A percentile compares a stretch with the other conserved stretches of the same genome.
Evolutionary conservation across 1,140 invertebrate genomes (phyloP).

Genomic region (Eulimnadia texana): DNA sequence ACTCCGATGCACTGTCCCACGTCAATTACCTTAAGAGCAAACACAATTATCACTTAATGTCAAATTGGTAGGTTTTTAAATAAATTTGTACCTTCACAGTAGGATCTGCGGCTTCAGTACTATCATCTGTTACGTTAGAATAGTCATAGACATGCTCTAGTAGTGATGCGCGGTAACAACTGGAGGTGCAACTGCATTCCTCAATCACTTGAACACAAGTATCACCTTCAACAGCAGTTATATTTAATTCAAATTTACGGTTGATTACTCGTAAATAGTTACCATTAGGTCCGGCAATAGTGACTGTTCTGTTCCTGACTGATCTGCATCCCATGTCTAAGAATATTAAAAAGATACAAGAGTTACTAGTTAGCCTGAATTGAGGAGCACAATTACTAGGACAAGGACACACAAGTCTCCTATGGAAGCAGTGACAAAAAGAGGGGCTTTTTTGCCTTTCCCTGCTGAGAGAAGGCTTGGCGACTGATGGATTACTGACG

Average conservation of each 20-base stretch:
- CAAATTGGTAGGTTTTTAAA: not conserved
- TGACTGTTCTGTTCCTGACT: slow-evolving; percentile 31
- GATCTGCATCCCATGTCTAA: slow-evolving; percentile 26
- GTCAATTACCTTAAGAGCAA: slow-evolving; percentile 34
- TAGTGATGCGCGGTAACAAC: slow-evolving; percentile 20
- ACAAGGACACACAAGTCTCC: not conserved
- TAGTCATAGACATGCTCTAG: slow-evolving; percentile 25
- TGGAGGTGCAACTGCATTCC: slow-evolving; percentile 21
- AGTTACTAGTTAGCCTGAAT: not conserved
- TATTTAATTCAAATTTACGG: not conserved
- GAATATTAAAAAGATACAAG: not conserved
- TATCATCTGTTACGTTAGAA: slow-evolving; percentile 10
- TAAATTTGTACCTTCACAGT: not conserved
- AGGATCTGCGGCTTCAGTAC: slow-evolving; percentile 7
- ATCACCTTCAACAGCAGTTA: not conserved
- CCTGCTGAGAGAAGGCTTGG: not conserved
- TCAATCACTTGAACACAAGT: slow-evolving; percentile 18
- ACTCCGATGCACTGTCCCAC: slow-evolving; percentile 34
- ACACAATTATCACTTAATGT: not conserved
- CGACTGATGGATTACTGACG: not conserved
- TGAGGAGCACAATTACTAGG: too few species aligned
- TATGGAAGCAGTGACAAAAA: not conserved
- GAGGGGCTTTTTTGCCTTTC: not conserved
- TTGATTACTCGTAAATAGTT: not conserved
- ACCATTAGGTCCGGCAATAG: slow-evolving; percentile 36